These are phyloP conservation scores for Galeruca laticollis DNA, from an alignment of 2,888 invertebrate species.

Conservation along the genomic window DNA sequence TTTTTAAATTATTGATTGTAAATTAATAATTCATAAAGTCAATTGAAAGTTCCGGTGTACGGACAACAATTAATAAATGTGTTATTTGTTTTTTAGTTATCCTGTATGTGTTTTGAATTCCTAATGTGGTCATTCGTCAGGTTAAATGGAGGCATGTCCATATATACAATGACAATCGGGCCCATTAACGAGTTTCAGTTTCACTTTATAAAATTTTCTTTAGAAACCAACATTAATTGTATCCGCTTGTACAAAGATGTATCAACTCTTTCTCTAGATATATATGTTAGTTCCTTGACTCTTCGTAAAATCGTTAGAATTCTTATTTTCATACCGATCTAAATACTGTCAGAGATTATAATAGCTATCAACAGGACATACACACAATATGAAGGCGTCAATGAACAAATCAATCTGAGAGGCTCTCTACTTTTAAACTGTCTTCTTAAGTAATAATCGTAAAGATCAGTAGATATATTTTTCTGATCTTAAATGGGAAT, in stretches of 20 bases:
- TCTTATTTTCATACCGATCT: background rate
- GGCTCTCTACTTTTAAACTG: too few species aligned
- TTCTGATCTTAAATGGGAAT: too few species aligned
- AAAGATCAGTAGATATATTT: too few species aligned
- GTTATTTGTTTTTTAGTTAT: constrained; percentile 2
- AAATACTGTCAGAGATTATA: too few species aligned
- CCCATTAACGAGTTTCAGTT: constrained; percentile 25
- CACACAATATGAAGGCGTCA: too few species aligned
- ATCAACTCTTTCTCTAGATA: background rate
- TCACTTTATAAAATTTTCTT: constrained; percentile 30
- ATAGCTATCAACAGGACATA: too few species aligned
- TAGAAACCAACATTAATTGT: constrained; percentile 25
- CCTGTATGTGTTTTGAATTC: background rate
- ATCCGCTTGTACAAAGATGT: constrained; percentile 1
- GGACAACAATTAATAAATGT: constrained; percentile 7
- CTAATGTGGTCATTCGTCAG: background rate
- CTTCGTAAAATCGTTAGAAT: background rate
- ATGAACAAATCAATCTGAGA: too few species aligned
- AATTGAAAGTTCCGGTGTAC: constrained; percentile 4
- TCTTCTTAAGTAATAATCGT: too few species aligned
- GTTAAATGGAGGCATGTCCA: constrained; percentile 17
- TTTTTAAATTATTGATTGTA: background rate
- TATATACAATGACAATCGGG: constrained; percentile 18
- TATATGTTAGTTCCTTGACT: background rate
- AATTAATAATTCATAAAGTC: constrained; percentile 9